These are phyloP conservation scores for Burhinus oedicnemus DNA, from an alignment of 2,113 vertebrate species.

Conservation along the genomic window DNA sequence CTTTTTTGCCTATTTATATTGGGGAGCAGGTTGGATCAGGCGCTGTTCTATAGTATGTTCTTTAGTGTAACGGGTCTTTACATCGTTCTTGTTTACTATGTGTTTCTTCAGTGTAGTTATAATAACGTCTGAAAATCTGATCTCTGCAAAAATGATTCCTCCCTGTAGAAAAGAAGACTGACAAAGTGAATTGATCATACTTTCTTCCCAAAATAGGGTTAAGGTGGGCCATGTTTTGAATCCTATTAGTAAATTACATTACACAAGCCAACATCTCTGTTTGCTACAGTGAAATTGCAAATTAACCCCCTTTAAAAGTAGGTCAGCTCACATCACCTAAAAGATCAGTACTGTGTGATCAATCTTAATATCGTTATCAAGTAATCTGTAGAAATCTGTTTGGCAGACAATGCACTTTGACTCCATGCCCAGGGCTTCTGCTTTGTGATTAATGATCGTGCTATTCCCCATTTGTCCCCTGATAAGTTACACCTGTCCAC, in stretches of 20 bases:
- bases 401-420: slow-evolving; percentile 16
- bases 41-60: not conserved
- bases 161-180: not conserved
- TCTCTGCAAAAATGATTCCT: not conserved
- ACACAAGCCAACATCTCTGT: slow-evolving; percentile 6
- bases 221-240: not conserved
- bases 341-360: slow-evolving; percentile 26
- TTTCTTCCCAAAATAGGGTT: not conserved
- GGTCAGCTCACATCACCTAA: slow-evolving; percentile 19
- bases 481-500: slow-evolving; percentile 16
- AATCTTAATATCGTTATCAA: slow-evolving; percentile 42
- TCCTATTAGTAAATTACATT: slow-evolving; percentile 1
- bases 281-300: slow-evolving; percentile 41
- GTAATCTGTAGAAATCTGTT: slow-evolving; percentile 29
- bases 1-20: not conserved
- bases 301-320: slow-evolving; percentile 55
- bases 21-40: not conserved
- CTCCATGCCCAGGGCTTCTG: not conserved
- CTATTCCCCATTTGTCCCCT: not conserved
- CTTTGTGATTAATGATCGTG: slow-evolving; percentile 38
- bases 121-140: not conserved
- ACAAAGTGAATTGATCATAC: not conserved
- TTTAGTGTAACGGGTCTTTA: not conserved
- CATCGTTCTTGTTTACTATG: not conserved
- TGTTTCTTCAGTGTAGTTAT: not conserved